A percentile compares a stretch with the other conserved stretches of the same genome.
Evolutionary conservation across 2,113 vertebrate species (phyloP).

Genomic region (Phalacrocorax carbo): DNA sequence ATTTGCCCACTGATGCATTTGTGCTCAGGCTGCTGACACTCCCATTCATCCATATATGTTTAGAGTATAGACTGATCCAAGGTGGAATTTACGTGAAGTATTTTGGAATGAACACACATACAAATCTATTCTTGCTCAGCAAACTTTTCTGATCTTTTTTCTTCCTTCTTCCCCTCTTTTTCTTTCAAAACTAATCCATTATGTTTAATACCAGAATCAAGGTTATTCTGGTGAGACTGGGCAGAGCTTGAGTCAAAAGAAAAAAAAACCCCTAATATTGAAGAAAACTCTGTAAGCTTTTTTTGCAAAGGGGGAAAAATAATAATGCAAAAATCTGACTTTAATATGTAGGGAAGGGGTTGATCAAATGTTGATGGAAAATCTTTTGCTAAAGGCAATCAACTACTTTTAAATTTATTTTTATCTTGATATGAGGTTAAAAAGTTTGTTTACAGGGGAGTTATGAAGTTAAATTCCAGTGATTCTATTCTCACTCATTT

Average conservation of each 20-base stretch:
- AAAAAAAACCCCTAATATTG: not conserved
- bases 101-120: not conserved
- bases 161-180: not conserved
- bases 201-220: not conserved
- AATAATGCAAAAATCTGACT: not conserved
- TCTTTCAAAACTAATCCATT: not conserved
- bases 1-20: not conserved
- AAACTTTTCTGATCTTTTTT: not conserved
- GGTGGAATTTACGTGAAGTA: not conserved
- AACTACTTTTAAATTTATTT: conserved; percentile 33
- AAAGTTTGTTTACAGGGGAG: conserved; percentile 59
- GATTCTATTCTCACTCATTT: conserved; percentile 50
- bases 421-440: conserved; percentile 24
- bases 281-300: not conserved
- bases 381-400: not conserved
- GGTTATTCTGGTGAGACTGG: not conserved
- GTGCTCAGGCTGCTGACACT: not conserved
- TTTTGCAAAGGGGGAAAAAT: not conserved
- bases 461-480: conserved; percentile 56
- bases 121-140: not conserved
- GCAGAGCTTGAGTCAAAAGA: not conserved
- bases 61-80: not conserved
- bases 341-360: not conserved
- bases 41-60: accelerated
- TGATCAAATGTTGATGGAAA: conserved; percentile 5